Evolutionary conservation across 2,797 vertebrate species (phyloP), one percentile per base, ranked within the genome.

Genomic region (Rhinogobio ventralis): DNA sequence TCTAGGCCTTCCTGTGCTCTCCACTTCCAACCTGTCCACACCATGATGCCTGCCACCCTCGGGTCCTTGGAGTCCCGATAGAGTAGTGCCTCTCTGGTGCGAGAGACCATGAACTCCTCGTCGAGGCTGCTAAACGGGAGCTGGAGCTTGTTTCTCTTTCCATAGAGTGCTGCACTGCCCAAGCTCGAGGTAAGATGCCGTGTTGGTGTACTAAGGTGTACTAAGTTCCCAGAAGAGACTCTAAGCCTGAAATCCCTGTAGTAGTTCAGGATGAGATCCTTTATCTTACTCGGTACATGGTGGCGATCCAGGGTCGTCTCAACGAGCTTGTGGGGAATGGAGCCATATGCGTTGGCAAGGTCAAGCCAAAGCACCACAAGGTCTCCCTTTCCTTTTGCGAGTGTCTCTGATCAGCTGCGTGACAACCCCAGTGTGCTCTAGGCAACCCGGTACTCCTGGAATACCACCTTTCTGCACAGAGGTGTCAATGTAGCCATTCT

Each of bases 21-120:
- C n/a, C n/a, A n/a, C n/a, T n/a, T n/a, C n/a, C n/a, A n/a, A n/a
- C n/a, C n/a, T n/a, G n/a, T 79, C 33, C 62, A 2, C 17, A 71
- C 66, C 28, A 11, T 42, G 28, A 85, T 79, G 76, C 76, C 67
- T 62, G 76, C 17, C 10, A 85, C 83, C 57, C 30, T 85, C 3
- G 75, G 9, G 14, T 71, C 83, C 10, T 20, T 72, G 3, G 49
- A 85, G 64, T 79, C 53, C 33, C 49, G 28, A 7, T 60, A 60
- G 53, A 23, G 7, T 55, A 55, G 53, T 8, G 9, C 9, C 55
- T 57, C 55, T 57, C 55, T 57, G 55, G 28, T 19, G 33, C 15
- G 6, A 25, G 23, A 30, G 23, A 33, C 57, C 33, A 42, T 23
- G 23, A n/a, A 57, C 57, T 79, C 33, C 17, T 79, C 11, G 3